Evolutionary conservation across 2,888 invertebrate genomes (phyloP).

Genomic region (Drosophila pullipes): DNA sequence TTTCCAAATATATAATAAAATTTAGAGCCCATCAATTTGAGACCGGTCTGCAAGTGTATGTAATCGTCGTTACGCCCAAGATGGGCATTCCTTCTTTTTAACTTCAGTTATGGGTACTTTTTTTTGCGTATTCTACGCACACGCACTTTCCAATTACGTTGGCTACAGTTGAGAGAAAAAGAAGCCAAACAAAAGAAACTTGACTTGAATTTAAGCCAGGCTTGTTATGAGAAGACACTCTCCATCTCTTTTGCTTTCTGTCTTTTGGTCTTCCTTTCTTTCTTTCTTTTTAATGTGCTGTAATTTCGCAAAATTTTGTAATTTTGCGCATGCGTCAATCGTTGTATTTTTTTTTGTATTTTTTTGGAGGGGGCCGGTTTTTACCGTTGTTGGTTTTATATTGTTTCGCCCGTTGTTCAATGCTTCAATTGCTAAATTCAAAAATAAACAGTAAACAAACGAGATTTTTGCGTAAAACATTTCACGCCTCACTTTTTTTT

Average conservation of each 20-base stretch:
- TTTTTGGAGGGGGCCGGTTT: conserved; percentile 36
- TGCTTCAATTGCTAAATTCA: conserved; percentile 53
- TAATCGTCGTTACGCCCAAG: not conserved
- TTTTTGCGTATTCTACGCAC: conserved; percentile 36
- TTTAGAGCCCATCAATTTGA: not conserved
- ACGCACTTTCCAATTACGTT: conserved; percentile 45
- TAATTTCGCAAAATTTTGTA: conserved; percentile 75
- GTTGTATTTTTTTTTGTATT: conserved; percentile 3
- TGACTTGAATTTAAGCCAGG: conserved; percentile 29
- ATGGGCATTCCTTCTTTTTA: not conserved
- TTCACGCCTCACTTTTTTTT: conserved; percentile 35
- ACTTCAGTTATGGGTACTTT: conserved; percentile 3
- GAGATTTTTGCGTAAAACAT: conserved; percentile 43
- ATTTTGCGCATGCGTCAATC: conserved; percentile 68
- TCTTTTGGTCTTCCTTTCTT: not conserved
- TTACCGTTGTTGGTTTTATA: conserved; percentile 44
- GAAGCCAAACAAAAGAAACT: conserved; percentile 3
- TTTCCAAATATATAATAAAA: not conserved
- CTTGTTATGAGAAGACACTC: conserved; percentile 16
- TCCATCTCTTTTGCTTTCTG: conserved; percentile 7
- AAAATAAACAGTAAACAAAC: conserved; percentile 56
- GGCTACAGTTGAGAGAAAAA: not conserved
- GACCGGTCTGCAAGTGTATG: not conserved
- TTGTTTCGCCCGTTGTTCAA: conserved; percentile 17
- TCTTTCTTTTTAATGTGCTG: conserved; percentile 49